These are phyloP conservation scores for Diadumene lineata DNA, from an alignment of 92 coral and sea anemone species.

Conservation along the genomic window DNA sequence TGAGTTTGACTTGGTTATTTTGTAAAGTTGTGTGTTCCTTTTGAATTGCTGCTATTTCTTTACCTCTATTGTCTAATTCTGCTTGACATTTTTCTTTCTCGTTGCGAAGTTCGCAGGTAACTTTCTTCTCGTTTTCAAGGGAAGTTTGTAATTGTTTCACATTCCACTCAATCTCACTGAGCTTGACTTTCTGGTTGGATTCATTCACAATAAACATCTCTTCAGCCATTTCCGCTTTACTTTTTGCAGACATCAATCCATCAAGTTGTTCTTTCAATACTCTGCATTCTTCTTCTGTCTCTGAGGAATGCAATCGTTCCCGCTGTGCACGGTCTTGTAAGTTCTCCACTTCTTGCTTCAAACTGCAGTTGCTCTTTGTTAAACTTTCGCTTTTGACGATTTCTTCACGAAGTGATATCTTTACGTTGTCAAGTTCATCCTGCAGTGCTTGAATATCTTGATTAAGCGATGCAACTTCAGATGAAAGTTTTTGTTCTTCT, in stretches of 20 bases:
- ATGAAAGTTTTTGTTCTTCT: constrained; percentile 11
- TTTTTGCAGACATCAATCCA: constrained; percentile 47
- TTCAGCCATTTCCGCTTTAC: constrained; percentile 48
- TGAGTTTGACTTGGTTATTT: background rate
- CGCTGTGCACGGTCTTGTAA: constrained; percentile 30
- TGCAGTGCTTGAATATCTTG: constrained; percentile 1
- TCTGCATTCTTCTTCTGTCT: constrained; percentile 61
- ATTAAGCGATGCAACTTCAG: constrained; percentile 9
- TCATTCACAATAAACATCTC: constrained; percentile 57
- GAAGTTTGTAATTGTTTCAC: constrained; percentile 31
- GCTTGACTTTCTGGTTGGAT: constrained; percentile 56
- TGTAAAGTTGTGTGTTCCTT: constrained; percentile 16
- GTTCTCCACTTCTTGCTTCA: constrained; percentile 33
- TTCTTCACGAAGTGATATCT: constrained; percentile 1
- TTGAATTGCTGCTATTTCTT: constrained; percentile 20
- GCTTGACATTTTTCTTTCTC: constrained; percentile 7
- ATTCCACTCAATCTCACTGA: constrained; percentile 45
- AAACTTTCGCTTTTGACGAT: constrained; percentile 13
- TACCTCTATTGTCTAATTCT: constrained; percentile 14
- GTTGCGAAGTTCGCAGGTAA: constrained; percentile 27
- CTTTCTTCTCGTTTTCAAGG: constrained; percentile 27
- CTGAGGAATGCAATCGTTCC: constrained; percentile 41
- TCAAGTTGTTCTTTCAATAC: constrained; percentile 57
- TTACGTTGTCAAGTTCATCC: constrained; percentile 9
- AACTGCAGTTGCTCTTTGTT: constrained; percentile 30